Evolutionary conservation across 2,797 vertebrate genomes (phyloP).

Genomic region (Enteromius thamalakanensis): DNA sequence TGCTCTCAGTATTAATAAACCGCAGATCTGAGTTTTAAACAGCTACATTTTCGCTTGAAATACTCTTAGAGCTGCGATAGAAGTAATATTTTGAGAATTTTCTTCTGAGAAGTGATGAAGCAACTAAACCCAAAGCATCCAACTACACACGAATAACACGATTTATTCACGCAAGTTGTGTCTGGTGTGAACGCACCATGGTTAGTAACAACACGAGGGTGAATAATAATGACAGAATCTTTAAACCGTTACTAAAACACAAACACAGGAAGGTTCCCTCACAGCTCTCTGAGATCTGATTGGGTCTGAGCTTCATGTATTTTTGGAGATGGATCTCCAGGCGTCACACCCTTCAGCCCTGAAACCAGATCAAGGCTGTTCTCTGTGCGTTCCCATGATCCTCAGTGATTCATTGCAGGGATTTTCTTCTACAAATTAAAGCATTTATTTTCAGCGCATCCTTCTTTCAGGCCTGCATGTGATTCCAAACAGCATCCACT

Average conservation of each 20-base stretch:
- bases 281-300: not conserved
- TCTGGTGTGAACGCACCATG: too few relatives aligned
- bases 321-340: conserved; percentile 46
- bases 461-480: not conserved
- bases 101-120: too few relatives aligned
- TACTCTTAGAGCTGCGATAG: too few relatives aligned
- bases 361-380: conserved; percentile 44
- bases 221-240: too few relatives aligned
- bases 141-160: too few relatives aligned
- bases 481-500: not conserved
- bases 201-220: too few relatives aligned
- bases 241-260: not conserved
- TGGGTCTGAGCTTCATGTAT: conserved; percentile 24
- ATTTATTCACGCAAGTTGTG: too few relatives aligned
- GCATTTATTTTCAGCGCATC: not conserved
- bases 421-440: conserved; percentile 6
- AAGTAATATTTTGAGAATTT: too few relatives aligned
- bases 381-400: conserved; percentile 6
- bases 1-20: too few relatives aligned
- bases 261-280: not conserved
- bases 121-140: too few relatives aligned
- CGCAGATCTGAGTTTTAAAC: too few relatives aligned
- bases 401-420: not conserved
- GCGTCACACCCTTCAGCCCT: conserved; percentile 33
- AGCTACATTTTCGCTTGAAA: too few relatives aligned